Evolutionary conservation across 2,797 vertebrate genomes (phyloP), one percentile per base, ranked within the genome.

Genomic region (Amblyraja radiata): DNA sequence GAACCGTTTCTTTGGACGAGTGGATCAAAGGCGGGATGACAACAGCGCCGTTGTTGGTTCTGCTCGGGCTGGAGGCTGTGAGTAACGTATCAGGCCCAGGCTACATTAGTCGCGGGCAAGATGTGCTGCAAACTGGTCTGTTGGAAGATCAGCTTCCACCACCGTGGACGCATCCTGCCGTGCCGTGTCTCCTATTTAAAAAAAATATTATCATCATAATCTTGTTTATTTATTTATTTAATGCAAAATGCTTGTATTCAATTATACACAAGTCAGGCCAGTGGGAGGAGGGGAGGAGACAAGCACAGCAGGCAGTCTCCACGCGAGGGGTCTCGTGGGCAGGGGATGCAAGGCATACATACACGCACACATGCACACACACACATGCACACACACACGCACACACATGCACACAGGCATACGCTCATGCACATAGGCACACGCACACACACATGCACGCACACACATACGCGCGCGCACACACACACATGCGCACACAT

Each of bases 11-110:
- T 10, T 96, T 98, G 94, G 96, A 97, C 0, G 98, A 99, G 95
- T 99, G 98, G 98, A 97, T 99, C 81, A 97, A 97, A 23, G 98
- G 98, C 0, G 98, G 98, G 46, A 97, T 98, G 95, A 99, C 98
- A 95, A 99, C 98, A 0, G 96, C 98, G 68, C 98, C 98, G 2
- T 93, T 99, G 93, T 96, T 99, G 93, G 98, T 99, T 93, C 95
- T 99, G 84, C 96, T 99, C 94, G 98, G 98, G 32, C 95, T 99
- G 93, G 98, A 99, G 95, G 97, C 97, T 71, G 94, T 94, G 83
- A 93, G 94, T 93, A 93, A 84, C 36, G 10, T 94, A 95, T 95
- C 86, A 95, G 95, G 94, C 28, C 77, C 18, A 14, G 21, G 46
- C 28, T 11, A 16, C 28, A 1, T 32, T 39, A 81, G 74, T 28